Evolutionary conservation across 2,888 invertebrate genomes (phyloP).

Genomic region (Abrostola triplasia): DNA sequence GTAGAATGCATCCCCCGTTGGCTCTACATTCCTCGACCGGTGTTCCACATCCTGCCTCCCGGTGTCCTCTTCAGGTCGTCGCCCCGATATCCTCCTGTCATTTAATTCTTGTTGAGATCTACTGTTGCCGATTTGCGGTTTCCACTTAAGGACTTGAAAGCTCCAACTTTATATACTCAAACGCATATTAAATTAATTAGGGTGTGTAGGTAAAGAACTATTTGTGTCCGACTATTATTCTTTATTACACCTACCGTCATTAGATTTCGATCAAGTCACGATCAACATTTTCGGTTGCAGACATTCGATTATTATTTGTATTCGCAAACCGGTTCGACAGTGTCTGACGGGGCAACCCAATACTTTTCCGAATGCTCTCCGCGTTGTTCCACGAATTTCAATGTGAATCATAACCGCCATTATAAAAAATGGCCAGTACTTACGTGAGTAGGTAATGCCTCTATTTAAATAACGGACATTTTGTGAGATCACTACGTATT

Average conservation of each 20-base stretch:
- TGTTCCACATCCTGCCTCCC: background rate
- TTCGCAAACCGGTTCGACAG: slow-evolving; percentile 12
- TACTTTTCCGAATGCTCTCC: slow-evolving; percentile 30
- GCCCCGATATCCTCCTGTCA: background rate
- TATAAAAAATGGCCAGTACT: slow-evolving; percentile 19
- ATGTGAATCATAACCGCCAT: slow-evolving; percentile 35
- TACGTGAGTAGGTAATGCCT: slow-evolving; percentile 11
- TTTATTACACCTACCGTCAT: background rate
- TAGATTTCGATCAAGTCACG: background rate
- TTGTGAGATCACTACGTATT: slow-evolving; percentile 22
- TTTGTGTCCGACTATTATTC: background rate
- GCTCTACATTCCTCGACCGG: background rate
- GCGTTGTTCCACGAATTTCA: slow-evolving; percentile 25
- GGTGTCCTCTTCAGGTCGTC: background rate
- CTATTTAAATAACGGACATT: slow-evolving; percentile 36
- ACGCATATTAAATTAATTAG: too few relatives aligned
- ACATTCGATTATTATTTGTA: background rate
- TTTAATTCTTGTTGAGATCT: background rate
- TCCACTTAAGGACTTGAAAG: background rate
- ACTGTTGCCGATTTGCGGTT: background rate
- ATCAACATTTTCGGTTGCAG: background rate
- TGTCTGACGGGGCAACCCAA: background rate
- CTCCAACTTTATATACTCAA: background rate
- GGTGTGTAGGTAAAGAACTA: too few relatives aligned
- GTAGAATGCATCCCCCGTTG: background rate